Evolutionary conservation across 1,140 invertebrate species (phyloP).

Genomic region (Cherax destructor): DNA sequence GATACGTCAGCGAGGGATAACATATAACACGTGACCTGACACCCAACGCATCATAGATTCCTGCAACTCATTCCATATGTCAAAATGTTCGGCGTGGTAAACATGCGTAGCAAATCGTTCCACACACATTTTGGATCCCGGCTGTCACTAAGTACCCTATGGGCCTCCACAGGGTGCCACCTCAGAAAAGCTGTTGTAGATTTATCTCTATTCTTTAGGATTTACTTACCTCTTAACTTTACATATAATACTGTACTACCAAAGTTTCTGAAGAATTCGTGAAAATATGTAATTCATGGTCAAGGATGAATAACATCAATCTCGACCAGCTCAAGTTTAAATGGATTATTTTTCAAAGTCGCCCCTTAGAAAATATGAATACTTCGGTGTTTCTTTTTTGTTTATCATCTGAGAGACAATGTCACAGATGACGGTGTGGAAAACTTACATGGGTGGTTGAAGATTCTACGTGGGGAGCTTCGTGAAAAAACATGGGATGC

Average conservation of each 20-base stretch:
- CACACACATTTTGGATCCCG: constrained; percentile 15
- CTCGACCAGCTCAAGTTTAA: too few species aligned
- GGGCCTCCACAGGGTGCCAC: background rate
- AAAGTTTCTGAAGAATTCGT: too few species aligned
- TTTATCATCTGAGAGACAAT: background rate
- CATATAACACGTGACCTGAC: constrained; percentile 68
- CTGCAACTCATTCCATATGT: constrained; percentile 64
- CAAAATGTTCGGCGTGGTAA: constrained; percentile 48
- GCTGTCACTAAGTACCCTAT: constrained; percentile 36
- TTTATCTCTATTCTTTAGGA: background rate
- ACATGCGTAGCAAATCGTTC: constrained; percentile 56
- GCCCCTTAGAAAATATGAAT: too few species aligned
- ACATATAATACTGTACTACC: too few species aligned
- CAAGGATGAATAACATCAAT: too few species aligned
- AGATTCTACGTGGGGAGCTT: constrained; percentile 1
- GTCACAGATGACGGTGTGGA: background rate
- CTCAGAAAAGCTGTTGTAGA: background rate
- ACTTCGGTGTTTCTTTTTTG: background rate
- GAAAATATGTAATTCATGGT: too few species aligned
- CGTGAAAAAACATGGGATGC: too few species aligned
- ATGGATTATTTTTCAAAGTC: too few species aligned
- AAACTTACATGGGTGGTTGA: constrained; percentile 9
- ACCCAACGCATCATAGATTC: constrained; percentile 60
- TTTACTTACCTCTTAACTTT: too few species aligned
- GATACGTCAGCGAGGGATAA: constrained; percentile 64